Evolutionary conservation across 2,797 vertebrate genomes (phyloP).

Genomic region (Lepus townsendii): DNA sequence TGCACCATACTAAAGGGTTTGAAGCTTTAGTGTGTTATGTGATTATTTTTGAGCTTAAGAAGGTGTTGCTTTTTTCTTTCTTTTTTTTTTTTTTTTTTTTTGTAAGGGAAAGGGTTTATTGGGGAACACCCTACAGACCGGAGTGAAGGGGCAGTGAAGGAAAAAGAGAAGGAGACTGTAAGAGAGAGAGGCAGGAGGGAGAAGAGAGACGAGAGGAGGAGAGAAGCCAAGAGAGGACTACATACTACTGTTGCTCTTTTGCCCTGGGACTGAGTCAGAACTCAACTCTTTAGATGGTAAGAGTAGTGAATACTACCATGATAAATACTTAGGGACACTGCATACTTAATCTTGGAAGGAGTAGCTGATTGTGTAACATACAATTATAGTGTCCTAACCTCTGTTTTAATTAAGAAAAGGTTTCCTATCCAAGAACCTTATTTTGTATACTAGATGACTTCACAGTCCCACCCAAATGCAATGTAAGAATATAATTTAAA

Average conservation of each 20-base stretch:
- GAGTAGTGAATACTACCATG: not conserved
- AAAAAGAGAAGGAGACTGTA: no score
- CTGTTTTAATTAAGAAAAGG: constrained; percentile 64
- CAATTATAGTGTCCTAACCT: constrained; percentile 55
- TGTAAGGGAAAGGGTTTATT: no score
- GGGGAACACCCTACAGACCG: no score
- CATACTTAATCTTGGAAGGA: constrained; percentile 41
- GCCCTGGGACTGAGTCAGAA: constrained; percentile 1
- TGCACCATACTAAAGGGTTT: constrained; percentile 43
- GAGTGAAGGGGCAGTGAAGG: no score
- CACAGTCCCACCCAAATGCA: constrained; percentile 76
- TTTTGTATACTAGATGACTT: constrained; percentile 71
- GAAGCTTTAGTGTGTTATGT: not conserved
- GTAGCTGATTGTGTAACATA: constrained; percentile 50
- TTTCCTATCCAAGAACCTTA: constrained; percentile 69
- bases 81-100: no score
- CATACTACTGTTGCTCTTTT: constrained; percentile 51
- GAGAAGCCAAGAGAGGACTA: no score
- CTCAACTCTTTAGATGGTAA: constrained; percentile 19
- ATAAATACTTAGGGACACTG: constrained; percentile 19
- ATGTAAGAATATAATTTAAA: constrained; percentile 80
- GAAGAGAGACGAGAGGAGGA: no score
- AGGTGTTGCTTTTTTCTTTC: constrained; percentile 25
- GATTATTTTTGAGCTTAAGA: constrained; percentile 58
- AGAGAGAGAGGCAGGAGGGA: no score